Conservation (phyloP, 2,113 vertebrate genomes). For the Mirounga angustirostris region DNA sequence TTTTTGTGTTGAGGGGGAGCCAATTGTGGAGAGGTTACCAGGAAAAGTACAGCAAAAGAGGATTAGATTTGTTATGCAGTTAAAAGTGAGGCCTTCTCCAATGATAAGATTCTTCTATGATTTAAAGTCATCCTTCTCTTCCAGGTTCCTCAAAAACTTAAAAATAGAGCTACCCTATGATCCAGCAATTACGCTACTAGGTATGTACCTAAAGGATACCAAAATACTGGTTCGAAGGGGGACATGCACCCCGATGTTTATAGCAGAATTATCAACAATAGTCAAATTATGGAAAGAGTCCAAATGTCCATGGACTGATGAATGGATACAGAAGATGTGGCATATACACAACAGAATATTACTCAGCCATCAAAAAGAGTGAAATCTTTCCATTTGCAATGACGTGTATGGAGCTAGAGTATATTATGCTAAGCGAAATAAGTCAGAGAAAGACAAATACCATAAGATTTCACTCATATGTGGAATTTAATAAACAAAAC, state of each 20-base stretch:
- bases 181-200: neutral
- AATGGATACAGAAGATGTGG: no score
- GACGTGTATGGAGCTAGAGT: neutral
- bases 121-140: neutral
- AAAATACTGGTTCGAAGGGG: neutral
- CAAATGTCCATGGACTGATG: no score
- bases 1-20: neutral
- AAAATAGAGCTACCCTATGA: neutral
- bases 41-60: neutral
- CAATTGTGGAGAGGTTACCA: neutral
- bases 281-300: no score
- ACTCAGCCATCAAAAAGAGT: neutral
- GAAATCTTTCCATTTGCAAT: neutral
- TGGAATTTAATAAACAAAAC: neutral
- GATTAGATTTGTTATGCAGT: neutral
- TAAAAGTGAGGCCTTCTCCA: neutral
- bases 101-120: neutral
- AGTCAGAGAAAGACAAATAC: neutral
- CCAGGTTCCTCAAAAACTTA: neutral
- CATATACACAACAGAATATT: no score
- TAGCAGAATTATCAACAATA: no score
- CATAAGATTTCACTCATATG: neutral
- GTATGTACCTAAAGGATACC: neutral
- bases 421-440: neutral
- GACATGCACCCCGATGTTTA: no score